Evolutionary conservation across 2,888 invertebrate genomes (phyloP), one percentile per base, ranked within the genome.

Genomic region (Cheilosia vulpina): DNA sequence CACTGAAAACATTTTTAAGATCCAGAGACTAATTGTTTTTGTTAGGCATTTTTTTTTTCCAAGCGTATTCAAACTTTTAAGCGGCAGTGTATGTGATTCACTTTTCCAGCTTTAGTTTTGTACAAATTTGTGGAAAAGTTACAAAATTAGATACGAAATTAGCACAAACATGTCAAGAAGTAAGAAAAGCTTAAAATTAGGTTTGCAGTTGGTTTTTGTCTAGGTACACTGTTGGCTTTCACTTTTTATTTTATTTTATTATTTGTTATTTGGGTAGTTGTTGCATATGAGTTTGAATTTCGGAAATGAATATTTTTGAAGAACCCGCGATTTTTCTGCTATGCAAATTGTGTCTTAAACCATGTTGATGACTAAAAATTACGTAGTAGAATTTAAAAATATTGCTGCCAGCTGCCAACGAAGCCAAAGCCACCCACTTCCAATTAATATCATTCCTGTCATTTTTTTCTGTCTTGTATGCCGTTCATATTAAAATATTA

Each of bases 161-260:
- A 77, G 78, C 82, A 78, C 55, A 78, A 83, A 78, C 78, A 72
- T 72, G 72, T 52, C 72, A 73, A 52, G 34, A 78, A 68, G 19
- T 55, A 27, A 62, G 13, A 50, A 65, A 83, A 83, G 82, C 82
- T 78, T 76, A 62, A 45, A 62, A 68, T 21, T 62, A 62, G 3
- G 38, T 69, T 43, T 45, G 69, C 69, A 57, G 53, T 55, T 15
- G 55, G 55, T 62, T 55, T 53, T 47, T 6, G 13, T 4, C 4
- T 2, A 21, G 31, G 69, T 65, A 73, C 60, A 81, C 80, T 73
- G 72, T 50, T 52, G 72, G 31, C 45, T 50, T 45, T 41, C 27
- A 17, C 1, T 27, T 11, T 13, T 19, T 57, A n/a, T 5, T 31
- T 17, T 45, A 52, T 53, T 11, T 38, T 4, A 13, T 38, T 38